Evolutionary conservation across 1,140 invertebrate species (phyloP), one percentile per base, ranked within the genome.

Genomic region (Manduca sexta): DNA sequence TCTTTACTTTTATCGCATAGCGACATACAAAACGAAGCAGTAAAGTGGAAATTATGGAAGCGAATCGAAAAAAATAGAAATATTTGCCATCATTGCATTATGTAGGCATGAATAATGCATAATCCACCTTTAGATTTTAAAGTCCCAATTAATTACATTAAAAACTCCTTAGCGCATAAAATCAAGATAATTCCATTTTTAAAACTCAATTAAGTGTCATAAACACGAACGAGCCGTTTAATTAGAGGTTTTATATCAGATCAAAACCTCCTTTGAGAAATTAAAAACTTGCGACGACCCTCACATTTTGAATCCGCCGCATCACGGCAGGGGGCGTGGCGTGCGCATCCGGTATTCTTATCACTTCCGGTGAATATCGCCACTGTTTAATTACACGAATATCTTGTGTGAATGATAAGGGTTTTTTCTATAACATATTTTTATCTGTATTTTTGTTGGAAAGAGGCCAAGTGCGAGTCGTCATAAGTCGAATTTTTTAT

Each of bases 381-480:
- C 56, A 68, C 61, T 69, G 69, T 71, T 73, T 71, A 74, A 77
- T 73, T 73, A 70, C 55, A 58, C 26, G 21, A 71, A 69, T 60
- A 70, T 60, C 60, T 61, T 54, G 37, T 56, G 43, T 40, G 35
- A 45, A 52, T 60, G 63, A 63, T 59, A 68, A 59, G 42, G 41
- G 37, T 48, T 51, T 50, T 45, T 45, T 50, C 40, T 47, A 34
- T 38, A 18, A 26, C 12, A 34, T 35, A 48, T 39, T 13, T 34
- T 47, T 26, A 43, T 45, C 45, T 45, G 29, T 46, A 38, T 38
- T 38, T 38, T 15, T 38, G 16, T 38, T 12, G 5, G 13, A 43
- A 43, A 15, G 41, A 43, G 41, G 41, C 41, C 41, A 43, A 43
- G 41, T 29, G 16, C 41, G 40, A 30, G 8, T 1, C 40, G 26